Percentiles rank a stretch among this genome's conserved stretches.
These are phyloP conservation scores for Hemibagrus wyckioides DNA, from an alignment of 2,113 vertebrate genomes.

Conservation along the genomic window DNA sequence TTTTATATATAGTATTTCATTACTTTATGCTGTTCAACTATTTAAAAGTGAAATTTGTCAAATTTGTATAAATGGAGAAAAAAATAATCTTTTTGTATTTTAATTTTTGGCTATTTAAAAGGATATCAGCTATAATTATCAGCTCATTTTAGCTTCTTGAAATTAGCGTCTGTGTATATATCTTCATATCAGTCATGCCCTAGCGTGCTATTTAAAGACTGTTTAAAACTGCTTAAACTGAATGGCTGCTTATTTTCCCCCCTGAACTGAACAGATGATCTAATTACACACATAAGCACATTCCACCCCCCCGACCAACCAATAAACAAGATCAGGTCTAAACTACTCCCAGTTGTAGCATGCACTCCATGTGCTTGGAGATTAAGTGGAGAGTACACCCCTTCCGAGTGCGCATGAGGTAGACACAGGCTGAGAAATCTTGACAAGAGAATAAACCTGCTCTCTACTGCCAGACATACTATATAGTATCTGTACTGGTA, in stretches of 20 bases:
- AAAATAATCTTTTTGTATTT: background rate
- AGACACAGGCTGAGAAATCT: background rate
- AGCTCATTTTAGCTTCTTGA: background rate
- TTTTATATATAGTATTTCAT: too few species aligned
- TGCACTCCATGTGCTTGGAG: background rate
- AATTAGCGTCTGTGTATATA: background rate
- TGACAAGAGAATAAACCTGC: background rate
- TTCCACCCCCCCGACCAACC: background rate
- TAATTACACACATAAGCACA: constrained; percentile 22
- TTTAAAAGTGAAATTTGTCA: background rate
- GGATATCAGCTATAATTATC: background rate
- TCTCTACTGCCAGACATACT: background rate
- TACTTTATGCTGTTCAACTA: too few species aligned
- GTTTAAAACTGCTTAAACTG: background rate
- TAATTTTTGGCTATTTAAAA: background rate
- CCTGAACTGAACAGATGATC: constrained; percentile 5
- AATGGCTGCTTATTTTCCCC: background rate
- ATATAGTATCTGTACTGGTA: background rate
- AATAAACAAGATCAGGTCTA: constrained; percentile 18
- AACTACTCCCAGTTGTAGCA: background rate
- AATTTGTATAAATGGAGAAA: background rate
- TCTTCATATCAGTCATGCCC: background rate
- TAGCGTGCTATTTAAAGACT: constrained; percentile 12
- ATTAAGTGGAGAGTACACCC: background rate
- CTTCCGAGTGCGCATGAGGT: background rate